phyloP scores from a whole-genome alignment of 2,888 invertebrate species.

The Philonicus albiceps region DNA sequence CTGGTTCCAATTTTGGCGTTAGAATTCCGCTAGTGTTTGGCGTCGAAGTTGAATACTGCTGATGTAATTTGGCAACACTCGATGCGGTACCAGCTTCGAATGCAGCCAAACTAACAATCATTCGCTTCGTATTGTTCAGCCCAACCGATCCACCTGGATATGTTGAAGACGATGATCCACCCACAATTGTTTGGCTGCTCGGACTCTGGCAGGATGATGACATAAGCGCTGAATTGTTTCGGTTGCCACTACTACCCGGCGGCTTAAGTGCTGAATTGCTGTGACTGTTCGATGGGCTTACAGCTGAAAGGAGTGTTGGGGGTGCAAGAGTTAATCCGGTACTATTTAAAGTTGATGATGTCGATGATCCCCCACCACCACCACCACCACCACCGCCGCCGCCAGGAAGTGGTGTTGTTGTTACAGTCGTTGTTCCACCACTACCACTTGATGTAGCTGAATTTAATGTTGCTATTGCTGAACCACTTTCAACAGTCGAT shows the following conservation, averaged over 20 bases:
- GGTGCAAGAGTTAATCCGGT: neutral
- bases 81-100: neutral
- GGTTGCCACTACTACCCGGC: neutral
- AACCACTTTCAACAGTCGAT: neutral
- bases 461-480: neutral
- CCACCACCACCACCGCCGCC: too few relatives aligned
- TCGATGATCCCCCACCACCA: conserved; percentile 45
- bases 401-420: conserved; percentile 47
- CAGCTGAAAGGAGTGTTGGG: neutral
- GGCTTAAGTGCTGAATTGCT: neutral
- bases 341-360: conserved; percentile 54
- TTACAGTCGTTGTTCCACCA: conserved; percentile 40
- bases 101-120: neutral
- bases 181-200: neutral
- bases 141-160: too few relatives aligned
- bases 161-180: too few relatives aligned
- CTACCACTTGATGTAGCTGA: neutral
- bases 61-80: neutral
- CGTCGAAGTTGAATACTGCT: neutral
- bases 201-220: neutral
- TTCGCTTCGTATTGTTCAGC: neutral
- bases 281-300: neutral
- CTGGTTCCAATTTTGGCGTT: conserved; percentile 34
- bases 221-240: neutral
- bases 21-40: neutral